Evolutionary conservation across 2,113 vertebrate genomes (phyloP).

Genomic region (Acanthisitta chloris): DNA sequence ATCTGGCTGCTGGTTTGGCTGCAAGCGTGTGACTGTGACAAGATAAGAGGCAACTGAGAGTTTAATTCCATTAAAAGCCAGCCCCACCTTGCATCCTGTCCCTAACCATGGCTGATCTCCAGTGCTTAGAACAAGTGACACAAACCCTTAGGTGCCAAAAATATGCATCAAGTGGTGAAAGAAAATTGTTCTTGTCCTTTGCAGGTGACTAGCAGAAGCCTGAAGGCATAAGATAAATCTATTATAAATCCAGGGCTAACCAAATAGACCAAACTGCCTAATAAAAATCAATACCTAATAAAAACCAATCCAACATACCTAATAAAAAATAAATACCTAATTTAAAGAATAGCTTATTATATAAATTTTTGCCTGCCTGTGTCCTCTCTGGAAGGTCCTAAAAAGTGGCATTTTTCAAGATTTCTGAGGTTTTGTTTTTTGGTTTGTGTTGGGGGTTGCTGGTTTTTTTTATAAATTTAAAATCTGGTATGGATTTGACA

Average conservation of each 20-base stretch:
- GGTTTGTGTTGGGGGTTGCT: not conserved
- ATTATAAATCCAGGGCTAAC: not conserved
- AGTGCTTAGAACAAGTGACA: constrained; percentile 13
- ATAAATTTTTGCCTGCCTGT: not conserved
- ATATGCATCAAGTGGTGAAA: constrained; percentile 18
- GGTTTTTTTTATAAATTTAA: not conserved
- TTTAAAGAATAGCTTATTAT: not conserved
- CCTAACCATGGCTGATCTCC: constrained; percentile 26
- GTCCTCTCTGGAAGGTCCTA: not conserved
- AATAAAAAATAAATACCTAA: not conserved
- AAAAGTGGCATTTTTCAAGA: not conserved
- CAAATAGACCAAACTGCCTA: not conserved
- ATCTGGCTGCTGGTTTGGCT: constrained; percentile 35
- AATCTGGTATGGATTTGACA: not conserved
- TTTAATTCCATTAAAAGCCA: constrained; percentile 61
- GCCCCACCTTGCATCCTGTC: not conserved
- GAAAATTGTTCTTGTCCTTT: not conserved
- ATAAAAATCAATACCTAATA: not conserved
- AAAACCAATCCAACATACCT: not conserved
- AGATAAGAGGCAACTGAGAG: constrained; percentile 23
- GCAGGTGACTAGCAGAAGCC: not conserved
- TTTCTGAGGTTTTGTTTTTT: not conserved
- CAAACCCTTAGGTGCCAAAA: constrained; percentile 29
- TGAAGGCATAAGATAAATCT: not conserved
- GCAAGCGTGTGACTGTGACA: not conserved